Percentiles rank a stretch among this genome's conserved stretches.
phyloP scores from a whole-genome alignment of 2,113 vertebrate genomes.

The Nematolebias whitei region DNA sequence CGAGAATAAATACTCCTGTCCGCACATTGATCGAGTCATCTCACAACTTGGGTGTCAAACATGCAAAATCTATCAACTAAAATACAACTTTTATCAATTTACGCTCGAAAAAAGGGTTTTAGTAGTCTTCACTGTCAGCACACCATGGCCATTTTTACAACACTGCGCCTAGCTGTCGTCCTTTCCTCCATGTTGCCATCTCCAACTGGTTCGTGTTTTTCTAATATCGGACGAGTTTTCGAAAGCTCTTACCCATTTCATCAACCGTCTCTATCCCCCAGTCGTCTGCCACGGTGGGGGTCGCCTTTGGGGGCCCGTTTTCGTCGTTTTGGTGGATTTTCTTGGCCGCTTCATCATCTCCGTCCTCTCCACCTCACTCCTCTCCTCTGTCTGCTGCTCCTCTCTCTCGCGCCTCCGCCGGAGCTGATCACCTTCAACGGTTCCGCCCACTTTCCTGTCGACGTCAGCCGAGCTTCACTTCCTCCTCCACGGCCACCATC shows the following conservation, averaged over 20 bases:
- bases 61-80: constrained; percentile 23
- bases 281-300: constrained; percentile 35
- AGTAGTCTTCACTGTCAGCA: constrained; percentile 61
- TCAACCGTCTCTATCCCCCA: constrained; percentile 32
- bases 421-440: constrained; percentile 69
- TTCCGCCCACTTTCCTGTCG: constrained; percentile 75
- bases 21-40: constrained; percentile 25
- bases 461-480: constrained; percentile 75
- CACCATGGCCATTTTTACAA: constrained; percentile 83
- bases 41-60: constrained; percentile 33
- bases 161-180: constrained; percentile 72
- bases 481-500: constrained; percentile 49
- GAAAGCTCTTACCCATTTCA: constrained; percentile 75
- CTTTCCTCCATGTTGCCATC: constrained; percentile 82
- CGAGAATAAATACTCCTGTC: constrained; percentile 36
- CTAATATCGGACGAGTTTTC: constrained; percentile 35
- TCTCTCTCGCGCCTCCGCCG: constrained; percentile 64
- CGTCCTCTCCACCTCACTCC: constrained; percentile 24
- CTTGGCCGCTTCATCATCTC: constrained; percentile 33
- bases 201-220: constrained; percentile 33
- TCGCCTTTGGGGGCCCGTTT: constrained; percentile 40
- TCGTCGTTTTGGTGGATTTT: constrained; percentile 40
- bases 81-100: not conserved
- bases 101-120: constrained; percentile 12
- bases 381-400: constrained; percentile 55